Evolutionary conservation across 2,888 invertebrate genomes (phyloP).

Genomic region (Sesamia inferens): DNA sequence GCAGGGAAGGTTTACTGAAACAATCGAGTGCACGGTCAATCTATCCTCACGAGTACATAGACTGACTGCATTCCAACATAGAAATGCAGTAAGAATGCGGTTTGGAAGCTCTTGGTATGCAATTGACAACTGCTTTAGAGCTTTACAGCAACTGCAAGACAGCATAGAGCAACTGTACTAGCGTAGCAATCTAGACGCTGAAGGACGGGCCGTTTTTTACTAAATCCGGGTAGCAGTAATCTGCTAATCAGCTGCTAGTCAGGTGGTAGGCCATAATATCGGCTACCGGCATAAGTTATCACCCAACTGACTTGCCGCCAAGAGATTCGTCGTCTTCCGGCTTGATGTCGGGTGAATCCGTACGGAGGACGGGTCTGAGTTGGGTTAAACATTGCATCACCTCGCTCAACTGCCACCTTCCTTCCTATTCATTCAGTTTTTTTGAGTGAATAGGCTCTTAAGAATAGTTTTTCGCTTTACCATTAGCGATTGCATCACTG

Average conservation of each 20-base stretch:
- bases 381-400: no score
- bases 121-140: slow-evolving; percentile 17
- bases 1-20: slow-evolving; percentile 18
- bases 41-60: not conserved
- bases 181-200: not conserved
- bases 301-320: no score
- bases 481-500: no score
- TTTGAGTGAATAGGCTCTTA: no score
- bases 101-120: slow-evolving; percentile 16
- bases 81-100: slow-evolving; percentile 38
- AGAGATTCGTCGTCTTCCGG: no score
- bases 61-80: slow-evolving; percentile 25
- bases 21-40: slow-evolving; percentile 8
- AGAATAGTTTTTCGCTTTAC: no score
- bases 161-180: not conserved
- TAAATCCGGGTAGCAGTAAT: not conserved
- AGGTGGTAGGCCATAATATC: no score
- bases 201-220: not conserved
- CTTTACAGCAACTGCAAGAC: slow-evolving; percentile 22
- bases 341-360: no score
- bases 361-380: no score
- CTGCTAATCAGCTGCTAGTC: not conserved
- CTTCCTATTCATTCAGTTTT: no score
- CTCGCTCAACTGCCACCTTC: no score
- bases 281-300: no score